Evolutionary conservation across 2,797 vertebrate species (phyloP), one percentile per base, ranked within the genome.

Genomic region (Miichthys miiuy): DNA sequence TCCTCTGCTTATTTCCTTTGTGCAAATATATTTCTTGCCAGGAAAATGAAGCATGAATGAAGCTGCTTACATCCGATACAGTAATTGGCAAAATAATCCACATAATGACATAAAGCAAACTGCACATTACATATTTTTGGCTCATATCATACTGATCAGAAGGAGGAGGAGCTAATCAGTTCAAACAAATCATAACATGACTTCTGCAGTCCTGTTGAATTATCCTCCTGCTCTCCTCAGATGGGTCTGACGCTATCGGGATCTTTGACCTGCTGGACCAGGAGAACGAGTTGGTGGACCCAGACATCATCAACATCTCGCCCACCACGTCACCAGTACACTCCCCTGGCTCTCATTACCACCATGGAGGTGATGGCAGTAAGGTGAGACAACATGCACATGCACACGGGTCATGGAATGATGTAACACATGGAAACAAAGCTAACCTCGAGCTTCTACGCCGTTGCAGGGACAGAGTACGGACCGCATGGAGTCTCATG

Each of bases 301-400:
- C 97, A 50, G 98, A 99, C 92, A 97, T 99, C 83, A 99, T 99
- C 87, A 99, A 96, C 95, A 99, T 98, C 87, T 99, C 97, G 41
- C 98, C 97, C 81, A 97, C 93, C 87, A 96, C 96, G 58, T 98
- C 98, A 46, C 97, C 97, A 55, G 98, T 97, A 50, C 97, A 99
- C 95, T 99, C 98, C 87, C 98, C 98, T 54, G 96, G 97, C 88
- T 99, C 97, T 72, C 98, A 99, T 93, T 99, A 98, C 91, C 97
- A 96, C 85, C 97, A 97, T 0, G 97, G 97, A 88, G 96, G 96
- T 75, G 98, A 99, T 76, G 96, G 96, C 94, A 97, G 97, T 93
- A 99, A 99, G 97, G 98, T 98, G 79, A 86, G 79, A 16, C n/a
- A 1, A 6, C 30, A 12, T 8, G 4, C 3, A n/a, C 64, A 38